Conservation (phyloP, 2,797 vertebrate species). For the Onychomys leucogaster region DNA sequence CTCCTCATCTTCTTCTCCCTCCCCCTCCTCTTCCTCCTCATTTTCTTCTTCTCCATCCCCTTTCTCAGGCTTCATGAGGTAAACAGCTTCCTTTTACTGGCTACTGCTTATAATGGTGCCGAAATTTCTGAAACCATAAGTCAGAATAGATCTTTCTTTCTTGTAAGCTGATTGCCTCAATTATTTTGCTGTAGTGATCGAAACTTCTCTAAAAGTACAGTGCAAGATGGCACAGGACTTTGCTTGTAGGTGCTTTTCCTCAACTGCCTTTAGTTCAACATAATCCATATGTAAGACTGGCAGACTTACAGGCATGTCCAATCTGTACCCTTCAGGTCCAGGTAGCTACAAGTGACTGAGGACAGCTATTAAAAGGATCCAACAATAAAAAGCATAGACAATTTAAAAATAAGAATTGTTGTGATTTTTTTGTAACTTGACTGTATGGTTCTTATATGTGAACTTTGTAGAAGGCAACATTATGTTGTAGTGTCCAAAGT, state of each 20-base stretch:
- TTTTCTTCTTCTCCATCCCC: not conserved
- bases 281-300: not conserved
- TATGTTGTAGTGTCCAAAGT: not conserved
- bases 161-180: not conserved
- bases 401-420: not conserved
- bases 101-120: not conserved
- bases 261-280: not conserved
- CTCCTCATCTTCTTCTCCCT: not conserved
- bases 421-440: not conserved
- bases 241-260: not conserved
- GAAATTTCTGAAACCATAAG: not conserved
- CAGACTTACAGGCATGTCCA: not conserved
- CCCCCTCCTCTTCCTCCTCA: not conserved
- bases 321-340: not conserved
- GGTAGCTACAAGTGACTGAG: not conserved
- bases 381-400: not conserved
- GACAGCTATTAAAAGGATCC: not conserved
- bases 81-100: not conserved
- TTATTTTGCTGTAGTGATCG: not conserved
- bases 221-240: not conserved
- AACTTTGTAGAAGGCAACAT: not conserved
- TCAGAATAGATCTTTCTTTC: not conserved
- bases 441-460: not conserved
- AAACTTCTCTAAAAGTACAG: not conserved
- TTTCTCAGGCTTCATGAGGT: not conserved